phyloP scores from a whole-genome alignment of 1,140 invertebrate genomes.

The Matsumurasca onukii region DNA sequence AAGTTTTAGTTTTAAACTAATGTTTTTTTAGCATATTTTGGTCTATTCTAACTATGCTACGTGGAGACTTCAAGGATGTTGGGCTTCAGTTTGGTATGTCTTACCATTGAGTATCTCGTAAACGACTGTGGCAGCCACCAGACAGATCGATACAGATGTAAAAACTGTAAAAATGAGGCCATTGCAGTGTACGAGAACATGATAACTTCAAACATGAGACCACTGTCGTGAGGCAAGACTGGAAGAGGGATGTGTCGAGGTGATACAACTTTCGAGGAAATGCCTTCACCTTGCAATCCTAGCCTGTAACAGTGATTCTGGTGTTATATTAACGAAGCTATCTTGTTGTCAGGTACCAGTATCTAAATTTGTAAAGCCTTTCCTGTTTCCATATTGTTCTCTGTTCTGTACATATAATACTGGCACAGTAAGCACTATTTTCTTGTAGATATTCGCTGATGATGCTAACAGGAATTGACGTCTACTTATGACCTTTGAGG shows the following conservation, averaged over 20 bases:
- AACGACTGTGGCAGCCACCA: slow-evolving; percentile 96
- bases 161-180: slow-evolving; percentile 78
- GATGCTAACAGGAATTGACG: neutral
- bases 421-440: neutral
- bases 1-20: no score
- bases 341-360: neutral
- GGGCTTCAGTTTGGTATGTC: no score
- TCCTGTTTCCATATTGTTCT: no score
- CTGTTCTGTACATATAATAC: no score
- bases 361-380: neutral
- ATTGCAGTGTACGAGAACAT: slow-evolving; percentile 78
- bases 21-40: no score
- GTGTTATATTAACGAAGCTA: neutral
- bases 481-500: neutral
- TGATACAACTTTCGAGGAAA: slow-evolving; percentile 39
- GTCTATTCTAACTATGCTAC: no score
- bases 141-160: slow-evolving; percentile 94
- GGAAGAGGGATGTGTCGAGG: slow-evolving; percentile 87
- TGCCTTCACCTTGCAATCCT: slow-evolving; percentile 24
- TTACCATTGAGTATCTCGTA: slow-evolving; percentile 84
- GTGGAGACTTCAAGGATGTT: no score
- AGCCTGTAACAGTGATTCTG: slow-evolving; percentile 15
- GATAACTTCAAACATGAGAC: slow-evolving; percentile 84
- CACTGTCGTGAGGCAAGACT: slow-evolving; percentile 76
- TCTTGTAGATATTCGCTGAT: neutral